Conservation (phyloP, 2,113 vertebrate genomes). For the Malurus melanocephalus region DNA sequence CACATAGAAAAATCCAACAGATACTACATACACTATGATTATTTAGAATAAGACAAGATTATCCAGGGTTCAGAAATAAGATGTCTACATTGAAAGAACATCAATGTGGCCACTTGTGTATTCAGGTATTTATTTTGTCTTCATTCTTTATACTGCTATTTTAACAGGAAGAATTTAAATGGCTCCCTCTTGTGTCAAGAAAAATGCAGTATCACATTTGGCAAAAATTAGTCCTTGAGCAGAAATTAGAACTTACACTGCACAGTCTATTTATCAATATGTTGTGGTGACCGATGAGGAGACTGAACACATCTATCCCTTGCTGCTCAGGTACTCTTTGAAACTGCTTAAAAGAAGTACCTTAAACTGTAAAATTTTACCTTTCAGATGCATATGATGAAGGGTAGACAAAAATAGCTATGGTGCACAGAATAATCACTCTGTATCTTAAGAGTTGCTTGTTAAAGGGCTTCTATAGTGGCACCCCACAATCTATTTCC, state of each 20-base stretch:
- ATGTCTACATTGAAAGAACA: neutral
- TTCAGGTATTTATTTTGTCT: neutral
- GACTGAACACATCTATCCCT: neutral
- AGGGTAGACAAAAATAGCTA: neutral
- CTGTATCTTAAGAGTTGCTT: neutral
- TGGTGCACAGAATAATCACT: neutral
- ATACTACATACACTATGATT: neutral
- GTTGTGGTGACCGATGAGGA: neutral
- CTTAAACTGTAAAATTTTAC: no score
- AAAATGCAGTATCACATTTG: neutral
- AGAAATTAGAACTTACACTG: neutral
- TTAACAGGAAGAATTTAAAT: slow-evolving; percentile 28
- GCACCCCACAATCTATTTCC: neutral
- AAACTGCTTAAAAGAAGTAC: neutral
- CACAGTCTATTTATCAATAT: neutral
- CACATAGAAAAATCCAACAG: neutral
- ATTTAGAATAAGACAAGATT: slow-evolving; percentile 19
- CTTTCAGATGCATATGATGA: neutral
- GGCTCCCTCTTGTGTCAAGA: slow-evolving; percentile 69
- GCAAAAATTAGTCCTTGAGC: neutral
- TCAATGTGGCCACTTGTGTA: neutral
- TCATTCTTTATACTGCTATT: neutral
- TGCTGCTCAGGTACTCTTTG: neutral
- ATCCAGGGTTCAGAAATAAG: slow-evolving; percentile 31
- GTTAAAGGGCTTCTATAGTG: neutral